phyloP scores from a whole-genome alignment of 1,140 invertebrate species.

The Phocides pigmalion region DNA sequence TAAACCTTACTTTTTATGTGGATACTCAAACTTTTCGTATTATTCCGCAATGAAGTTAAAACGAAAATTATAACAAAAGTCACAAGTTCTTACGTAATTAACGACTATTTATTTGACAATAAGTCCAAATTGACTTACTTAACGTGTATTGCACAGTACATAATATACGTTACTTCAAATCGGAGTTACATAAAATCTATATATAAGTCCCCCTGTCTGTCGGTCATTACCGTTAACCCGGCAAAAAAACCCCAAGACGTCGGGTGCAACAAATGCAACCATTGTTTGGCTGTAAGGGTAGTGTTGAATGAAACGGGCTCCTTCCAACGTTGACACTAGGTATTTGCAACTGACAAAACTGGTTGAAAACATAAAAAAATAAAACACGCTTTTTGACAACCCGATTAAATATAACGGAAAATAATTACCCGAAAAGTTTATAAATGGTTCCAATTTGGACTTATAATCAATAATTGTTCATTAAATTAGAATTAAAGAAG shows the following conservation, averaged over 20 bases:
- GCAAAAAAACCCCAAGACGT: constrained; percentile 35
- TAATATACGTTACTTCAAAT: neutral
- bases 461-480: neutral
- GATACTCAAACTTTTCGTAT: too few relatives aligned
- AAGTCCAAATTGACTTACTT: too few relatives aligned
- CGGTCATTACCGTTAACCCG: constrained; percentile 32
- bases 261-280: constrained; percentile 29
- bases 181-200: constrained; percentile 6
- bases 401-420: neutral
- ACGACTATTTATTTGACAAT: too few relatives aligned
- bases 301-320: constrained; percentile 25
- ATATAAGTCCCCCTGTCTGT: constrained; percentile 28
- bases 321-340: constrained; percentile 13
- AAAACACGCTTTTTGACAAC: constrained; percentile 16
- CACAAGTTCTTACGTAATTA: too few relatives aligned
- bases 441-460: too few relatives aligned
- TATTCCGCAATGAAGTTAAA: too few relatives aligned
- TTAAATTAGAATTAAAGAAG: too few relatives aligned
- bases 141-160: neutral
- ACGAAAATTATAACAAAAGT: too few relatives aligned
- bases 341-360: constrained; percentile 19
- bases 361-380: constrained; percentile 31
- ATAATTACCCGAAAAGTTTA: neutral
- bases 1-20: too few relatives aligned
- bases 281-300: constrained; percentile 30